Conservation (phyloP, 2,888 invertebrate genomes). For the Dynastes tityus region DNA sequence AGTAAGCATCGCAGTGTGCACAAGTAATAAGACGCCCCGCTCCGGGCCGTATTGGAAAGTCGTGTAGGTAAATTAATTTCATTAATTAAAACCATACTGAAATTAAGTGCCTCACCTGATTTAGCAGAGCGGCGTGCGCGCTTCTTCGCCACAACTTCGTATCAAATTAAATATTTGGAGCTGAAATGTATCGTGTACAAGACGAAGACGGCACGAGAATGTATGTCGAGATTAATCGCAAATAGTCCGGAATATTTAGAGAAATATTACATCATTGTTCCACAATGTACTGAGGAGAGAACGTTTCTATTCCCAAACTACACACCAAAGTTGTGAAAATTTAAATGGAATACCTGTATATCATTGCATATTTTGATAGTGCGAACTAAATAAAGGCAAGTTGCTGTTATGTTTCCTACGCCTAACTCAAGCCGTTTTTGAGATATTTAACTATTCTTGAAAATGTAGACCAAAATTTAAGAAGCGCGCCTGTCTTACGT, state of each 20-base stretch:
- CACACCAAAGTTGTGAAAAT: too few relatives aligned
- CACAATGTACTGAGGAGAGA: background rate
- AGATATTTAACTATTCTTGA: too few relatives aligned
- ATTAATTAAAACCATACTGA: conserved; percentile 63
- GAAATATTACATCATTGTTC: conserved; percentile 23
- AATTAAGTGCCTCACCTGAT: conserved; percentile 60
- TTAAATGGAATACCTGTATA: too few relatives aligned
- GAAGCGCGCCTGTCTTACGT: too few relatives aligned
- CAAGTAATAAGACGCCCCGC: conserved; percentile 48
- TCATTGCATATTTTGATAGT: too few relatives aligned
- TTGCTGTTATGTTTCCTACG: too few relatives aligned
- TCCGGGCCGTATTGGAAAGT: conserved; percentile 62
- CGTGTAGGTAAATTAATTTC: conserved; percentile 62
- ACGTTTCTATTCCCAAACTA: too few relatives aligned
- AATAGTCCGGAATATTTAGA: conserved; percentile 22
- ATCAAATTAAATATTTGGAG: conserved; percentile 40
- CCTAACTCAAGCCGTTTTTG: too few relatives aligned
- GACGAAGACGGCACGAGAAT: background rate
- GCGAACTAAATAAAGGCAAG: too few relatives aligned
- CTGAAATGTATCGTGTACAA: conserved; percentile 20
- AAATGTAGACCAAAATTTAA: too few relatives aligned
- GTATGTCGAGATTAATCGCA: conserved; percentile 13
- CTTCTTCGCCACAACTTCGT: conserved; percentile 42
- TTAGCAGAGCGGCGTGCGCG: conserved; percentile 47
- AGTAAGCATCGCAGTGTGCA: conserved; percentile 3